A percentile compares a stretch with the other conserved stretches of the same genome.
Evolutionary conservation across 2,113 vertebrate species (phyloP).

Genomic region (Pterocles burchelli): DNA sequence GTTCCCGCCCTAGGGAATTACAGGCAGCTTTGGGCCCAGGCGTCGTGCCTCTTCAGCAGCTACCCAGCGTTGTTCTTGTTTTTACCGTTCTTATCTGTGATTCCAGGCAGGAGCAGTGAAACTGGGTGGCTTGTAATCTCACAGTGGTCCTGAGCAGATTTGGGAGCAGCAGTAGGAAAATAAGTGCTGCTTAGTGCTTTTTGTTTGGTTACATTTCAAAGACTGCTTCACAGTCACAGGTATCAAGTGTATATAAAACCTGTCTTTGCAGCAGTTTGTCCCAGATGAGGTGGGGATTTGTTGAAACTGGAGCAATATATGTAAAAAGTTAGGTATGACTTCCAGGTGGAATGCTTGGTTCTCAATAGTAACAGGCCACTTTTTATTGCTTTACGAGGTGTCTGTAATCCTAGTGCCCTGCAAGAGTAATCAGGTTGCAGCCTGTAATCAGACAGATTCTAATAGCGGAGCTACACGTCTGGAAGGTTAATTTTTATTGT

Average conservation of each 20-base stretch:
- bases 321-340: not conserved
- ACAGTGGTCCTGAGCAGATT: no score
- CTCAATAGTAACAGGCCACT: not conserved
- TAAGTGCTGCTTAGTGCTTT: not conserved
- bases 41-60: fast-evolving
- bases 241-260: not conserved
- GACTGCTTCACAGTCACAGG: not conserved
- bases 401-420: not conserved
- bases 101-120: not conserved
- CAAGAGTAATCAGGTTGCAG: not conserved
- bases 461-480: not conserved
- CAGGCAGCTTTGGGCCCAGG: not conserved
- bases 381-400: not conserved
- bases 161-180: not conserved
- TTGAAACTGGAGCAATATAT: not conserved
- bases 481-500: not conserved
- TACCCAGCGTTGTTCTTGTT: fast-evolving
- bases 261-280: not conserved
- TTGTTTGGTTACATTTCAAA: fast-evolving
- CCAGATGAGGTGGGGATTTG: not conserved
- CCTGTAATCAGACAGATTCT: not conserved
- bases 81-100: fast-evolving
- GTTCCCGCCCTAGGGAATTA: fast-evolving
- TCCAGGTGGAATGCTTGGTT: not conserved
- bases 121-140: not conserved